Evolutionary conservation across 2,113 vertebrate genomes (phyloP).

Genomic region (Turnix velox): DNA sequence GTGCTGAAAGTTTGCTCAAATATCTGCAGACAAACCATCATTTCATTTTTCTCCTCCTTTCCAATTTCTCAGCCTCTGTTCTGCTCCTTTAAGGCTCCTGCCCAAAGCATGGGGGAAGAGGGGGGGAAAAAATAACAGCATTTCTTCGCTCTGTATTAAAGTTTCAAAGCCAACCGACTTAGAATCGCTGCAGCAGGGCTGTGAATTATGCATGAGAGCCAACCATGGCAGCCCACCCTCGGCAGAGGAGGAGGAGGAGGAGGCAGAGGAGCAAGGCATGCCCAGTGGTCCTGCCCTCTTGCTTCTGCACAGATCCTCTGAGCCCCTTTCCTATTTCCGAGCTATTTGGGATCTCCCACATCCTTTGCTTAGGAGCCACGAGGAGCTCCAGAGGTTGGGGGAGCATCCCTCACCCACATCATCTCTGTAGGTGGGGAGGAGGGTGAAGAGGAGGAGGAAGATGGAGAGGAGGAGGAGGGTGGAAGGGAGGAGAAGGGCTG

Average conservation of each 20-base stretch:
- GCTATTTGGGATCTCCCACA: rapidly evolving
- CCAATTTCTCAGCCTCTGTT: neutral
- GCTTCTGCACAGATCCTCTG: too few species aligned
- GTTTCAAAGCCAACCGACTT: neutral
- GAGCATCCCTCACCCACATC: too few species aligned
- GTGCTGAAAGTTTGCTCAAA: neutral
- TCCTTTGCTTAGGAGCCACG: neutral
- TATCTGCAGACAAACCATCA: neutral
- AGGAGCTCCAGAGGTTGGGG: neutral
- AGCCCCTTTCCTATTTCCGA: neutral
- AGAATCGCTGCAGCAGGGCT: neutral
- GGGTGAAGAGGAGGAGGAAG: neutral
- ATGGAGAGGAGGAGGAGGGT: neutral
- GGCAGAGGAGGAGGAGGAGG: neutral
- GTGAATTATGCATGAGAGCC: neutral
- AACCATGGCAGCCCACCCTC: neutral
- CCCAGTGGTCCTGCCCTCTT: neutral
- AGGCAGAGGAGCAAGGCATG: neutral
- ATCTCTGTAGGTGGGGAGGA: neutral
- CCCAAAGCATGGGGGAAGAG: neutral
- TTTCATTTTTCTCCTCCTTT: slow-evolving; percentile 2
- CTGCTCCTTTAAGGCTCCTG: slow-evolving; percentile 14
- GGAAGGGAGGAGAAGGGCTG: neutral
- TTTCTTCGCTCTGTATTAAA: slow-evolving; percentile 16
- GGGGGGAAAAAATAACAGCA: slow-evolving; percentile 6